A percentile compares a stretch with the other conserved stretches of the same genome.
Conservation (phyloP, 2,113 vertebrate species). For the Channa argus region DNA sequence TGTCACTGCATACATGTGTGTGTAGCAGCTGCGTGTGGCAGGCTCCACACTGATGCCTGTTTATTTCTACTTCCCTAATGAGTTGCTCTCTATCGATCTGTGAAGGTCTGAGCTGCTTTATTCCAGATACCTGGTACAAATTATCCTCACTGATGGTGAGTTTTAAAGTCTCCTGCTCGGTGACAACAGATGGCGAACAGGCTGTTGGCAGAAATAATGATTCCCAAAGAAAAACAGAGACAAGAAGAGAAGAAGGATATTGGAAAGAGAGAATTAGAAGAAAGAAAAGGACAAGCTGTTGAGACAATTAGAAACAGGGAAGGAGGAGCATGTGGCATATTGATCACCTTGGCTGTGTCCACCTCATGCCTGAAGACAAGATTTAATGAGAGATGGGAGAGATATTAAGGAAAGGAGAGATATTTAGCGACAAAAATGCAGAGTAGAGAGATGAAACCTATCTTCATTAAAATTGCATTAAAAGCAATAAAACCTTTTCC, state of each 20-base stretch:
- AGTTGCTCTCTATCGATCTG: slow-evolving; percentile 70
- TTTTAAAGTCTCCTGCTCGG: slow-evolving; percentile 27
- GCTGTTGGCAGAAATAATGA: slow-evolving; percentile 28
- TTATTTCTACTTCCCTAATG: slow-evolving; percentile 62
- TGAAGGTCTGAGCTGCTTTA: slow-evolving; percentile 63
- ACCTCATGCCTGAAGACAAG: slow-evolving; percentile 60
- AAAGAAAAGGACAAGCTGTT: slow-evolving; percentile 19
- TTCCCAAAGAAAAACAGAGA: slow-evolving; percentile 18
- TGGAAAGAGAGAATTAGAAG: slow-evolving; percentile 17
- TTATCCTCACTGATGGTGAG: slow-evolving; percentile 49
- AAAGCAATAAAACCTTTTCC: background rate
- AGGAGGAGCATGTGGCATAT: slow-evolving; percentile 43
- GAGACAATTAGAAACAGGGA: slow-evolving; percentile 43
- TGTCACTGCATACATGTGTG: slow-evolving; percentile 2
- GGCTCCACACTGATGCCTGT: slow-evolving; percentile 29
- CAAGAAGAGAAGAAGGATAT: background rate
- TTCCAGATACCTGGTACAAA: slow-evolving; percentile 59
- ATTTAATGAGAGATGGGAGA: slow-evolving; percentile 72
- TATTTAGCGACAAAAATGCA: background rate
- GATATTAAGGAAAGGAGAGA: slow-evolving; percentile 35
- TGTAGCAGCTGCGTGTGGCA: background rate
- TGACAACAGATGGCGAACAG: slow-evolving; percentile 54
- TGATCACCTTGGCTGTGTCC: slow-evolving; percentile 50
- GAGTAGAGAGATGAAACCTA: background rate
- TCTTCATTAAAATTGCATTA: slow-evolving; percentile 12